Percentiles rank a stretch among this genome's conserved stretches.
Conservation (phyloP, 2,888 invertebrate genomes). For the Plebejus anna region DNA sequence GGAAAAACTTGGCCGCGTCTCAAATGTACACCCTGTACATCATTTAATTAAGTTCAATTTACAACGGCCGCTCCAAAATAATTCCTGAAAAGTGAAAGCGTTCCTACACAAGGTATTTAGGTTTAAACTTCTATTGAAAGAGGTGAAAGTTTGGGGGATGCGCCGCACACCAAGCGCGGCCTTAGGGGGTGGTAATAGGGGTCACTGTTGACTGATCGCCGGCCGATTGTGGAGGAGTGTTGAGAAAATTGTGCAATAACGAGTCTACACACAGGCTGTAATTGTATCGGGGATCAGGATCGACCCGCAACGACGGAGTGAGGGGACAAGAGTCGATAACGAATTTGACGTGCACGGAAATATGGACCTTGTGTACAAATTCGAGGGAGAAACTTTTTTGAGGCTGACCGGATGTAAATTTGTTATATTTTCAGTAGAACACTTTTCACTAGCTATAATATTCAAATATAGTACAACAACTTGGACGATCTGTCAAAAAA, state of each 20-base stretch:
- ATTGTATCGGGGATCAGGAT: slow-evolving; percentile 76
- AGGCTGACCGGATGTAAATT: no score
- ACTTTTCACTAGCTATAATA: no score
- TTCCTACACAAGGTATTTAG: slow-evolving; percentile 77
- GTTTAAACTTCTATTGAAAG: slow-evolving; percentile 79
- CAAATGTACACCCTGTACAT: slow-evolving; percentile 48
- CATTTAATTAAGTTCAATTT: slow-evolving; percentile 50
- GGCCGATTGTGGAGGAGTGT: slow-evolving; percentile 50
- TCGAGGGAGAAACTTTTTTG: not conserved
- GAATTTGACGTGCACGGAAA: slow-evolving; percentile 40
- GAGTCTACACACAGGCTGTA: slow-evolving; percentile 73
- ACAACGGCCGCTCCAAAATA: slow-evolving; percentile 50
- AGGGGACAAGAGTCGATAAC: slow-evolving; percentile 48
- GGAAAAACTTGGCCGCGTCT: slow-evolving; percentile 53
- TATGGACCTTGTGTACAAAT: slow-evolving; percentile 43
- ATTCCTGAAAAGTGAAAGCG: slow-evolving; percentile 80
- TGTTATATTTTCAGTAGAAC: no score
- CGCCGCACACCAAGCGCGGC: slow-evolving; percentile 43
- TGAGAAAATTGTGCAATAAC: slow-evolving; percentile 74
- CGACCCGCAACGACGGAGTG: slow-evolving; percentile 56
- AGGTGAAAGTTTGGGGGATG: slow-evolving; percentile 74
- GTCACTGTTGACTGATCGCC: slow-evolving; percentile 44
- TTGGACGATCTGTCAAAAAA: no score
- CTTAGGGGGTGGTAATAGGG: slow-evolving; percentile 46
- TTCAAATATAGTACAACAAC: no score